Evolutionary conservation across 1,140 invertebrate species (phyloP), one percentile per base, ranked within the genome.

Genomic region (Papilio dardanus): DNA sequence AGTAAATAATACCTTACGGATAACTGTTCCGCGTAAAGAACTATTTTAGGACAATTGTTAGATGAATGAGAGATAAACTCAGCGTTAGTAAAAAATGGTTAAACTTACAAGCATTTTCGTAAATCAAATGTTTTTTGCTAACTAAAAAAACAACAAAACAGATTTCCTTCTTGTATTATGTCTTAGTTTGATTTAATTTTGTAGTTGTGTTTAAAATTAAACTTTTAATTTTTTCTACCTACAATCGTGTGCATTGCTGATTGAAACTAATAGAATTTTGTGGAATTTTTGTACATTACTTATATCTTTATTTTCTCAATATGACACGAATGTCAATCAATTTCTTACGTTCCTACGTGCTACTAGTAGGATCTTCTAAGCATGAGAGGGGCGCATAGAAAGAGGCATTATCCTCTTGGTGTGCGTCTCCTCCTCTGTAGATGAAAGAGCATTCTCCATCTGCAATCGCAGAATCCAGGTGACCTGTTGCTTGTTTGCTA

Each of bases 21-120:
- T 28, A 14, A 62, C 54, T 62, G 54, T 62, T 62, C 54, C 54
- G 54, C 54, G 54, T 62, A 28, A 62, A 62, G 30, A 62, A 62
- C 54, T 14, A 62, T 62, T 28, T 1, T 28, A 62, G 12, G n/a
- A 19, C 6, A 19, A 50, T 14, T 24, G 10, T 54, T 28, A 30
- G 24, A 12, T 62, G 24, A 62, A 62, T 28, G 24, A 50, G n/a
- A 28, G 24, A 62, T 62, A 28, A 14, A 28, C 10, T 62, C 24
- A 14, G 10, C 1, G 12, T 16, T 28, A 28, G 12, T 5, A 62
- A 62, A 24, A 58, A 62, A 62, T 28, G 12, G n/a, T 4, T 28
- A 24, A 24, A 12, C 24, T 28, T 58, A 58, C 50, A 58, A 28
- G 19, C 21, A 3, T 24, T 24, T 21, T 24, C 21, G 2, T 58